Percentiles rank a stretch among this genome's conserved stretches.
Conservation (phyloP, 1,140 invertebrate species). For the Pseudomyrmex cubaensis region DNA sequence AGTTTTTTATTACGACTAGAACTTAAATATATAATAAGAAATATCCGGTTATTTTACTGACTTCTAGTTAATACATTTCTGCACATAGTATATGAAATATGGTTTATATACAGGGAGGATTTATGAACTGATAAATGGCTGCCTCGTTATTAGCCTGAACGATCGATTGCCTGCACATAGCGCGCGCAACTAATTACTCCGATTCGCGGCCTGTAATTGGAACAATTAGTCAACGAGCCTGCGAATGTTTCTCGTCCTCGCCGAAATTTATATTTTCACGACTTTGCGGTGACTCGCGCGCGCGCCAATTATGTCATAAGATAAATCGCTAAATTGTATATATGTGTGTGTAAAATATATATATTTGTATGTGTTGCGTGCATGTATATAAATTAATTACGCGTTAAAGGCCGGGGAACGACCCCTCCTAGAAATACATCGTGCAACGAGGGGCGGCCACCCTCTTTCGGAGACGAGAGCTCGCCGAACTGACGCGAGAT, state of each 20-base stretch:
- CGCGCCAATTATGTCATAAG: neutral
- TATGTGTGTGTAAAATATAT: too few relatives aligned
- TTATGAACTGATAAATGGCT: conserved; percentile 63
- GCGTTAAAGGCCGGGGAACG: conserved; percentile 17
- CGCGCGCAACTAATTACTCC: conserved; percentile 54
- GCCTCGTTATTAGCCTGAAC: conserved; percentile 41
- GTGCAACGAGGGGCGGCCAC: conserved; percentile 3
- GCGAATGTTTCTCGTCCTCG: conserved; percentile 40
- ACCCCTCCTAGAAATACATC: conserved; percentile 36
- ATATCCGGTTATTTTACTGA: neutral
- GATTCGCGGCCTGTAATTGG: conserved; percentile 60
- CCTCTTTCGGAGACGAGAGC: neutral
- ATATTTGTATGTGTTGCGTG: too few relatives aligned
- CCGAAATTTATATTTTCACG: conserved; percentile 50
- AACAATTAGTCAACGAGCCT: conserved; percentile 62
- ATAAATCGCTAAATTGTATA: conserved; percentile 6
- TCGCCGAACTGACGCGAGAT: conserved; percentile 15
- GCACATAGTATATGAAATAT: neutral
- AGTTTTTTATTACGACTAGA: too few relatives aligned
- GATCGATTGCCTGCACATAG: conserved; percentile 44
- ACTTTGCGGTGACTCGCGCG: conserved; percentile 19
- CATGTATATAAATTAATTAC: conserved; percentile 57
- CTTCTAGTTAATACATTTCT: conserved; percentile 36
- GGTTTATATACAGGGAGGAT: conserved; percentile 32
- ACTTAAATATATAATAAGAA: conserved; percentile 10